These are phyloP conservation scores for Protonemura montana DNA, from an alignment of 2,888 invertebrate genomes.

Conservation along the genomic window DNA sequence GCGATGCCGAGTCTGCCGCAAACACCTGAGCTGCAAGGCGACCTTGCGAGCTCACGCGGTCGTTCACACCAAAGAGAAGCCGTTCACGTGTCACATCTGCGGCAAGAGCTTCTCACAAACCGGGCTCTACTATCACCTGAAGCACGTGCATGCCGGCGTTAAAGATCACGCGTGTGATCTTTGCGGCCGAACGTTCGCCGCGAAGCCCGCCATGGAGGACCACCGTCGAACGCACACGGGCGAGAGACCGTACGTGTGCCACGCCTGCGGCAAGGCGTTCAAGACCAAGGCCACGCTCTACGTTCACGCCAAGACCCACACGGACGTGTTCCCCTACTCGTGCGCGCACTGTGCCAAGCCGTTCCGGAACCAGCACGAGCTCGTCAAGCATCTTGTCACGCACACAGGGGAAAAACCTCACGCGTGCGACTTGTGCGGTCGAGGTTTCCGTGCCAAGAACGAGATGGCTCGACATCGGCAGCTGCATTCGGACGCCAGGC, in stretches of 20 bases:
- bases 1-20: constrained; percentile 40
- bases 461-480: constrained; percentile 58
- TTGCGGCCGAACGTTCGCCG: constrained; percentile 63
- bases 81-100: constrained; percentile 72
- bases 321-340: constrained; percentile 63
- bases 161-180: constrained; percentile 62
- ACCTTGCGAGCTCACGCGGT: constrained; percentile 58
- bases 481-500: constrained; percentile 61
- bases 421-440: constrained; percentile 63
- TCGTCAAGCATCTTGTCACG: constrained; percentile 64
- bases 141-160: constrained; percentile 60
- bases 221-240: constrained; percentile 48
- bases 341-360: constrained; percentile 67
- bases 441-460: constrained; percentile 47
- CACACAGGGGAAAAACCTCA: constrained; percentile 66
- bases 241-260: constrained; percentile 47
- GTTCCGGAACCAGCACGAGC: constrained; percentile 64
- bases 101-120: constrained; percentile 61
- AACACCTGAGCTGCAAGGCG: constrained; percentile 42
- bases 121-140: constrained; percentile 60
- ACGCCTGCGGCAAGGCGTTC: constrained; percentile 46
- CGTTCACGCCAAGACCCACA: constrained; percentile 69
- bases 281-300: constrained; percentile 69
- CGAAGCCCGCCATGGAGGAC: constrained; percentile 60
- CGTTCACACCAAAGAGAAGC: constrained; percentile 65